phyloP scores from a whole-genome alignment of 2,113 vertebrate genomes.

The Larimichthys polyactis region DNA sequence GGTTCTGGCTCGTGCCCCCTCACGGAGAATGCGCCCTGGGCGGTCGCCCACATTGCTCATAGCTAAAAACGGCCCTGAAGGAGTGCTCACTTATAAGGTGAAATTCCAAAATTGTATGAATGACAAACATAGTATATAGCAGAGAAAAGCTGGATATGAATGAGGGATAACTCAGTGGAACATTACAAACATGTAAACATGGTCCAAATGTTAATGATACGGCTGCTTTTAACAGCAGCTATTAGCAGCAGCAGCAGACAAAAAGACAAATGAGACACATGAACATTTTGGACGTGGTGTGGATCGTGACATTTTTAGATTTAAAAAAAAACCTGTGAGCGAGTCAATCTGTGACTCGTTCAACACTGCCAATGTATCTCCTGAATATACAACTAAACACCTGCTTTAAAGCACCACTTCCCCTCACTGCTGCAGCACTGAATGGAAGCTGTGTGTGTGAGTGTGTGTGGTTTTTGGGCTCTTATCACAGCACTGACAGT shows the following conservation, averaged over 20 bases:
- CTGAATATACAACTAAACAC: neutral
- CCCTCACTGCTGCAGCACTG: neutral
- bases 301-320: too few relatives aligned
- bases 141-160: too few relatives aligned
- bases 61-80: too few relatives aligned
- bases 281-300: neutral
- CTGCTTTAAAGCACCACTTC: neutral
- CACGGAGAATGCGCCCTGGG: too few relatives aligned
- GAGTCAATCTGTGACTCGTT: neutral
- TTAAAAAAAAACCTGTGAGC: neutral
- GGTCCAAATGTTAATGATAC: neutral
- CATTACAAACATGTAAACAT: neutral
- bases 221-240: neutral
- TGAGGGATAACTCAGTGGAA: too few relatives aligned
- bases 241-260: slow-evolving; percentile 6
- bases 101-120: neutral
- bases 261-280: neutral
- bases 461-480: neutral
- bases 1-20: too few relatives aligned
- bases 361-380: neutral
- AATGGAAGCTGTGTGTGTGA: neutral
- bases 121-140: too few relatives aligned
- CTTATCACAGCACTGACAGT: neutral
- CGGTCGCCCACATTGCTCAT: too few relatives aligned
- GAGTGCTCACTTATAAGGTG: neutral